Evolutionary conservation across 2,113 vertebrate genomes (phyloP).

Genomic region (Nyctibius bracteatus): DNA sequence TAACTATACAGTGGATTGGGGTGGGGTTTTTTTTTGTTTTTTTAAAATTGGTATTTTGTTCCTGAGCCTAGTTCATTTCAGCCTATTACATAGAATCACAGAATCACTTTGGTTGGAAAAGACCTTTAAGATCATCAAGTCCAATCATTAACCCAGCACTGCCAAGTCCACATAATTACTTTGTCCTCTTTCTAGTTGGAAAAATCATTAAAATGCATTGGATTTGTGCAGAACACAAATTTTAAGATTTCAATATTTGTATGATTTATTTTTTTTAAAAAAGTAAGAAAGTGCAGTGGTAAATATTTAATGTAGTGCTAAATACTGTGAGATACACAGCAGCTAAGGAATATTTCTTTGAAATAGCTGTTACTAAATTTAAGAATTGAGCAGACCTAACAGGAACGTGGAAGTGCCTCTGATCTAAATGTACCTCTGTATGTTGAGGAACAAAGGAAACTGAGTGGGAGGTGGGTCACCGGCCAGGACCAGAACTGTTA

Average conservation of each 20-base stretch:
- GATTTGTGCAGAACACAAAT: not conserved
- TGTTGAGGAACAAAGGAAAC: not conserved
- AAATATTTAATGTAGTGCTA: not conserved
- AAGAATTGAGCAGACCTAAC: not conserved
- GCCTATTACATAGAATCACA: too few relatives aligned
- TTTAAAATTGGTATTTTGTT: constrained; percentile 28
- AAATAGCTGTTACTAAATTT: not conserved
- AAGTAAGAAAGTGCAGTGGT: not conserved
- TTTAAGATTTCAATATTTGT: not conserved
- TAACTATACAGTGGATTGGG: not conserved
- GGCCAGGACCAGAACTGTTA: not conserved
- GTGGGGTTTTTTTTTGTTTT: not conserved
- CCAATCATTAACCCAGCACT: too few relatives aligned
- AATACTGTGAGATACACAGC: not conserved
- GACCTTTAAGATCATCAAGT: too few relatives aligned
- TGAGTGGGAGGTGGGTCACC: not conserved
- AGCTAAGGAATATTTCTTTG: not conserved
- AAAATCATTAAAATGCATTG: not conserved
- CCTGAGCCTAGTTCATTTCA: constrained; percentile 14
- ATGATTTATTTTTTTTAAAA: not conserved
- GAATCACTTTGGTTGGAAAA: too few relatives aligned
- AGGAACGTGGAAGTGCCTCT: not conserved
- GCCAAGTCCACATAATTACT: too few relatives aligned
- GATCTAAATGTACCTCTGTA: not conserved
- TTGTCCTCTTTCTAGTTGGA: not conserved